Evolutionary conservation across 2,888 invertebrate genomes (phyloP).

Genomic region (Dioctria linearis): DNA sequence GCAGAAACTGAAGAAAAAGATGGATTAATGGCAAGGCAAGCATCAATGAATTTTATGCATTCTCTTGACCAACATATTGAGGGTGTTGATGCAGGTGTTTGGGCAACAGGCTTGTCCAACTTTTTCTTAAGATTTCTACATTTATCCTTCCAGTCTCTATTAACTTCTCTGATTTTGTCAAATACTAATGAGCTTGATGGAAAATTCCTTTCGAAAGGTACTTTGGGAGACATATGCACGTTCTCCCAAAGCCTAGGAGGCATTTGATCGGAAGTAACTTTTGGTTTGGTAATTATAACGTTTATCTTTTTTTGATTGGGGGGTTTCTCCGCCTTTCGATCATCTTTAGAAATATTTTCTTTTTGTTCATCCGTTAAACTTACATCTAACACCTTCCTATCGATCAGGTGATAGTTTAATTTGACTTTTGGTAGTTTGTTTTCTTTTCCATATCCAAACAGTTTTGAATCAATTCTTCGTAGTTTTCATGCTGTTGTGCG

Average conservation of each 20-base stretch:
- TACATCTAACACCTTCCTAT: conserved; percentile 60
- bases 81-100: conserved; percentile 52
- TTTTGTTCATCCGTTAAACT: conserved; percentile 60
- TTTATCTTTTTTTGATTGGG: not conserved
- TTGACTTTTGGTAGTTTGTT: conserved; percentile 64
- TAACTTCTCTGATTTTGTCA: conserved; percentile 58
- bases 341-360: conserved; percentile 54
- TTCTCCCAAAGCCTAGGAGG: no score
- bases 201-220: not conserved
- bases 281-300: not conserved
- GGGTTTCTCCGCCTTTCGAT: not conserved
- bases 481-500: conserved; percentile 67
- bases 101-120: conserved; percentile 54
- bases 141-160: conserved; percentile 59
- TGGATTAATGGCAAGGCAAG: conserved; percentile 60
- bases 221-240: no score
- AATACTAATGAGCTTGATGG: conserved; percentile 49
- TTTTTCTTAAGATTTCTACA: conserved; percentile 61
- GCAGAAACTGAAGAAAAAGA: conserved; percentile 60
- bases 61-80: conserved; percentile 69
- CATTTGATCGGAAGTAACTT: conserved; percentile 6
- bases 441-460: conserved; percentile 63
- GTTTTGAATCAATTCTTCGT: conserved; percentile 63
- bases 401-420: conserved; percentile 65
- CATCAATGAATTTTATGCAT: conserved; percentile 65